Base-by-base conservation (phyloP, 2,888 invertebrate genomes). In the Gari tellinella region DNA sequence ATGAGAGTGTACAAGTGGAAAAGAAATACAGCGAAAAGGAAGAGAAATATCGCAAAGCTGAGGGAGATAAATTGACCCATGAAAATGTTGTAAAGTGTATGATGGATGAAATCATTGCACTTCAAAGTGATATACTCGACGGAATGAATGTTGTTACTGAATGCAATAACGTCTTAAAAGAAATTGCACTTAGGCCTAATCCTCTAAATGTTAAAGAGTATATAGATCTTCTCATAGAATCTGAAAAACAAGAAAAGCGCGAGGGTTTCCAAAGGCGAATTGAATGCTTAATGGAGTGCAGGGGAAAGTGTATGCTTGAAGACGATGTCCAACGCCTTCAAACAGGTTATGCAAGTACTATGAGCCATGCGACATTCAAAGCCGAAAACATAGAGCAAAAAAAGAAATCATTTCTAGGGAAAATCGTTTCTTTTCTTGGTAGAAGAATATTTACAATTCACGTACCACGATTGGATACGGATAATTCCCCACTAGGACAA, bases 181-280 rank as follows among this genome's bases (percentile, higher is more conserved):
- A 66, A 19, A 67, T 57, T 12, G 72, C 66, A 14, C 25, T 72
- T 2, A 26, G 51, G 10, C 62, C 64, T 1, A 25, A 72, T 43
- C 49, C 65, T 2, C 19, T 72, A 10, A 41, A 23, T 7, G 48
- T 46, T 12, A 52, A 52, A 7, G 51, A 72, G 17, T 51, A 72
- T 49, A 66, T 72, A 8, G 62, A 72, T 21, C n/a, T 62, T 7
- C 41, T 72, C 46, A 72, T 72, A 12, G 52, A 72, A 46, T 19
- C n/a, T 5, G 72, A 72, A 48, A 57, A 66, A n/a, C 25, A 17
- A 5, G 66, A 72, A 8, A 37, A 41, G n/a, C 55, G 46, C 25
- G 21, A 15, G 17, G 58, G 58, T 12, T 58, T 15, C 10, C 23
- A 25, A 25, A 43, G 19, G 23, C 41, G 57, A 41, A 23, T 57